These are phyloP conservation scores for Vespertilio murinus DNA, from an alignment of 2,797 vertebrate species.

Conservation along the genomic window DNA sequence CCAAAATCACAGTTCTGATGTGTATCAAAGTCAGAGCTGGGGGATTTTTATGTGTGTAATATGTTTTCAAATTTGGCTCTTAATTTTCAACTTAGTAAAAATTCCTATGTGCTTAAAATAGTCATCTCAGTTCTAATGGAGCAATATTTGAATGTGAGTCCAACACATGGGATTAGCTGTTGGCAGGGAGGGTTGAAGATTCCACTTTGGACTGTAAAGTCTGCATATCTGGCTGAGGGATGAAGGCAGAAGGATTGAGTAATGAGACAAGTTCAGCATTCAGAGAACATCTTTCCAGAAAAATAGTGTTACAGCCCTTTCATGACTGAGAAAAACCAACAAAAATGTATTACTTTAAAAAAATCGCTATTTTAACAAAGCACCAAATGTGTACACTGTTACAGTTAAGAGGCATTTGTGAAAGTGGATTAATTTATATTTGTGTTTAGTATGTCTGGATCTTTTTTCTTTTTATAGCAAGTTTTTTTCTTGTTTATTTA, in stretches of 20 bases:
- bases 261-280: slow-evolving; percentile 9
- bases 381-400: not conserved
- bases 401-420: not conserved
- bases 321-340: slow-evolving; percentile 32
- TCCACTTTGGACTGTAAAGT: slow-evolving; percentile 47
- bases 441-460: not conserved
- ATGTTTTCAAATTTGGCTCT: slow-evolving; percentile 61
- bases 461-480: not conserved
- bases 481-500: not conserved
- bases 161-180: not conserved
- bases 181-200: slow-evolving; percentile 37
- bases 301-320: not conserved
- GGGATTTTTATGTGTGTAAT: slow-evolving; percentile 61
- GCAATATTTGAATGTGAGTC: not conserved
- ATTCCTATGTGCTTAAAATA: slow-evolving; percentile 65
- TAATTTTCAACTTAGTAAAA: slow-evolving; percentile 54
- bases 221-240: slow-evolving; percentile 35
- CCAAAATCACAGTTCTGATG: slow-evolving; percentile 48
- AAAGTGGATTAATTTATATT: not conserved
- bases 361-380: not conserved
- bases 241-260: slow-evolving; percentile 43
- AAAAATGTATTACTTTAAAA: slow-evolving; percentile 26
- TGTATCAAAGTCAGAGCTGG: slow-evolving; percentile 17
- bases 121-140: not conserved
- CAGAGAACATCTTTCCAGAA: slow-evolving; percentile 5